Evolutionary conservation across 1,140 invertebrate genomes (phyloP).

Genomic region (Monochamus saltuarius): DNA sequence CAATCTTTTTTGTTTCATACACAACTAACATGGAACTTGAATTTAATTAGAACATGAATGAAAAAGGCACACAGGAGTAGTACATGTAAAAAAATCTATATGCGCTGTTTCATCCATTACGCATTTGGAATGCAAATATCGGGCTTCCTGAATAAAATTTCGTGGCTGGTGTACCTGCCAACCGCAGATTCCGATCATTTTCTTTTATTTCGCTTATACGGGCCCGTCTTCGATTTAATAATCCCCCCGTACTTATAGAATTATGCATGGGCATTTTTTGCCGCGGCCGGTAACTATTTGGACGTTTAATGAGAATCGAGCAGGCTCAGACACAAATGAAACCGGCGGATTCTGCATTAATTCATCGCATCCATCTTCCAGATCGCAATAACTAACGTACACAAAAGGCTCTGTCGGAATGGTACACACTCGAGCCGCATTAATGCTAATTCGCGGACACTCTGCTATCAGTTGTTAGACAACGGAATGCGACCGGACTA

Average conservation of each 20-base stretch:
- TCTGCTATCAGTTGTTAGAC: conserved; percentile 21
- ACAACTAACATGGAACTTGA: too few species aligned
- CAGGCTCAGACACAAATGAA: conserved; percentile 9
- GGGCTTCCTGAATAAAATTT: too few species aligned
- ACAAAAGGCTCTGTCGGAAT: conserved; percentile 24
- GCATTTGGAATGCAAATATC: too few species aligned
- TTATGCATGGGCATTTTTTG: conserved; percentile 23
- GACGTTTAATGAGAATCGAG: conserved; percentile 21
- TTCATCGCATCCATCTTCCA: conserved; percentile 25
- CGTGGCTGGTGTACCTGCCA: too few species aligned
- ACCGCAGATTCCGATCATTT: too few species aligned
- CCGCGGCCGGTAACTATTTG: conserved; percentile 18
- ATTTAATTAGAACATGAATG: too few species aligned
- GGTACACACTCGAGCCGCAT: conserved; percentile 18
- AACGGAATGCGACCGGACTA: conserved; percentile 1
- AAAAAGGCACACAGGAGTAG: too few species aligned
- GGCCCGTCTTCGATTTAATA: conserved; percentile 2
- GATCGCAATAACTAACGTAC: conserved; percentile 23
- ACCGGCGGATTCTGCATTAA: conserved; percentile 24
- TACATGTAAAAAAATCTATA: too few species aligned
- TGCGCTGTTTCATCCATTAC: too few species aligned
- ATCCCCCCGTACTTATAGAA: conserved; percentile 22
- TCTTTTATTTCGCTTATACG: too few species aligned
- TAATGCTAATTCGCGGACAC: conserved; percentile 28
- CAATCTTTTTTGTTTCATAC: too few species aligned